Base-by-base conservation (phyloP, 2,113 vertebrate genomes). In the Myotis lucifugus region DNA sequence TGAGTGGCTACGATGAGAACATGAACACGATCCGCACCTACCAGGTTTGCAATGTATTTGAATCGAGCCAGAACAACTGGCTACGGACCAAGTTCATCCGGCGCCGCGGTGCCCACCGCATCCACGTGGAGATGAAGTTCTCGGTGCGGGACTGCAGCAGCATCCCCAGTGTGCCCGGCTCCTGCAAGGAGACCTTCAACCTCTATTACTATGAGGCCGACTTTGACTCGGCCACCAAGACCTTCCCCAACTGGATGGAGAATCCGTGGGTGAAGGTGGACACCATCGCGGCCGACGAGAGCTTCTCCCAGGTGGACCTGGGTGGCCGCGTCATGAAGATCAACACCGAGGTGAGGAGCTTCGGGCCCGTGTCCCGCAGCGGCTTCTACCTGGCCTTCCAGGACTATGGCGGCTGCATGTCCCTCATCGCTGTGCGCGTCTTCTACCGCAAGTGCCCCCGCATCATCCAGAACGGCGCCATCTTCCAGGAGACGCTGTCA, bases 21-120 rank as follows among this genome's bases (percentile, higher is more conserved):
- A 99, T 99, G 99, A 99, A 99, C 98, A 99, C 99, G 0, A 99
- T 99, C 92, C 98, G 99, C 79, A 99, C 99, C 1, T 99, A 99
- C 98, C 99, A 99, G 98, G 99, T 99, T 37, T 99, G 99, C 98
- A 99, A 99, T 1, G 99, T 99, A 90, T 99, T 99, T 11, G 99
- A 99, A 8, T 98, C 98, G 87, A 99, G 98, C 98, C 99, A 99
- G 97, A 99, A 99, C 98, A 99, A 99, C 98, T 99, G 99, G 99
- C 98, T 99, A 2, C 98, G 99, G 87, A 99, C 99, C 97, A 99
- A 99, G 95, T 99, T 99, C 97, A 99, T 99, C 98, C 98, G 98
- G 2, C 98, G 99, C 34, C 97, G 98, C 0, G 99, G 99, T 0
- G 99, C 99, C 0, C 99, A 99, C 91, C 99, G 99, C 70, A 99